These are phyloP conservation scores for Zaprionus ghesquierei DNA, from an alignment of 1,140 invertebrate genomes.

Conservation along the genomic window DNA sequence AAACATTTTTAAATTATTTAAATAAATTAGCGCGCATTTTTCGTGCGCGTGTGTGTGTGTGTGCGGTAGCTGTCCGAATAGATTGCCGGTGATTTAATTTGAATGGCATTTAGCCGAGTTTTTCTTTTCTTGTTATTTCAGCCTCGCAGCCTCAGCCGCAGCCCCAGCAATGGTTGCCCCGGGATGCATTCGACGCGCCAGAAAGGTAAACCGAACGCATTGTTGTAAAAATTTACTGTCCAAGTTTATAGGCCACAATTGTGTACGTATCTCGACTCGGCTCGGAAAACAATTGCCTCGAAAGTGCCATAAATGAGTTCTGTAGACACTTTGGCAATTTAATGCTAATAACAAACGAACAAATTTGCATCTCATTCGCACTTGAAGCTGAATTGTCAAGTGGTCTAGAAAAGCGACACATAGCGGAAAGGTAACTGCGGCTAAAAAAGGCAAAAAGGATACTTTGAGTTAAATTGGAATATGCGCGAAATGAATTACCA, in stretches of 20 bases:
- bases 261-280: conserved; percentile 53
- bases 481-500: background rate
- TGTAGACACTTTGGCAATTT: conserved; percentile 30
- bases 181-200: conserved; percentile 47
- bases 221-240: conserved; percentile 72
- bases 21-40: conserved; percentile 72
- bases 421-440: background rate
- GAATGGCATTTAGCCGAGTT: conserved; percentile 67
- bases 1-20: conserved; percentile 71
- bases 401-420: background rate
- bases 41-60: conserved; percentile 1
- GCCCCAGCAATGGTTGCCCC: conserved; percentile 19
- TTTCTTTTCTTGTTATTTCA: conserved; percentile 27
- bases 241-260: conserved; percentile 73
- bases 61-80: conserved; percentile 12
- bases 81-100: conserved; percentile 72
- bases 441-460: background rate
- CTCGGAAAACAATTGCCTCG: conserved; percentile 33
- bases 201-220: conserved; percentile 33
- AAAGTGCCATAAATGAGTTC: conserved; percentile 36
- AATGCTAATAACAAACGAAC: conserved; percentile 30
- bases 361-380: conserved; percentile 55
- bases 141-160: no score
- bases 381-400: background rate
- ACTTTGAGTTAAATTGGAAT: background rate